A percentile compares a stretch with the other conserved stretches of the same genome.
phyloP scores from a whole-genome alignment of 1,140 invertebrate genomes.

The Heliothis subflexa region DNA sequence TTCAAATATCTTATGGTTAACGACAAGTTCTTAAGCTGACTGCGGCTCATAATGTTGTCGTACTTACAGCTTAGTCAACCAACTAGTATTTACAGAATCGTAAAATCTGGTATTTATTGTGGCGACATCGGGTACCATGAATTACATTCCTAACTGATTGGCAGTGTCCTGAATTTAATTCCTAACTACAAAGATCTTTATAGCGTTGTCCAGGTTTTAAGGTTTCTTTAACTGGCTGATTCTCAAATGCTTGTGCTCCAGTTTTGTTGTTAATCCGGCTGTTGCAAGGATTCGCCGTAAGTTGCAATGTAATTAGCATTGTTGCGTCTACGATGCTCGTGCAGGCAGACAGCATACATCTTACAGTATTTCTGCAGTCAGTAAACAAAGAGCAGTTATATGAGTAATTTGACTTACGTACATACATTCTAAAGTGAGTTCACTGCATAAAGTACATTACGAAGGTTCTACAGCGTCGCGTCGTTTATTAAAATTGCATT shows the following conservation, averaged over 20 bases:
- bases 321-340: neutral
- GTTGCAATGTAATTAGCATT: conserved; percentile 21
- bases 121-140: neutral
- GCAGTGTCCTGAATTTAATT: neutral
- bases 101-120: conserved; percentile 25
- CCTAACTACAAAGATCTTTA: neutral
- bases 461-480: neutral
- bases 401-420: neutral
- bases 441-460: neutral
- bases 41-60: neutral
- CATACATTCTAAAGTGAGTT: neutral
- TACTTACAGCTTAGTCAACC: neutral
- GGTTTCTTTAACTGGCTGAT: neutral
- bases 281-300: neutral
- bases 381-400: no score
- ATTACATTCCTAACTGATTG: conserved; percentile 4
- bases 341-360: neutral
- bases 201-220: neutral
- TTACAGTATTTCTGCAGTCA: conserved; percentile 15
- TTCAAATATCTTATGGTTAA: no score
- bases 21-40: no score
- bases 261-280: neutral
- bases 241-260: neutral
- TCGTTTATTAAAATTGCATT: neutral
- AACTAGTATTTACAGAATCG: conserved; percentile 11